Evolutionary conservation across 2,797 vertebrate species (phyloP), one percentile per base, ranked within the genome.

Genomic region (Adrianichthys oophorus): DNA sequence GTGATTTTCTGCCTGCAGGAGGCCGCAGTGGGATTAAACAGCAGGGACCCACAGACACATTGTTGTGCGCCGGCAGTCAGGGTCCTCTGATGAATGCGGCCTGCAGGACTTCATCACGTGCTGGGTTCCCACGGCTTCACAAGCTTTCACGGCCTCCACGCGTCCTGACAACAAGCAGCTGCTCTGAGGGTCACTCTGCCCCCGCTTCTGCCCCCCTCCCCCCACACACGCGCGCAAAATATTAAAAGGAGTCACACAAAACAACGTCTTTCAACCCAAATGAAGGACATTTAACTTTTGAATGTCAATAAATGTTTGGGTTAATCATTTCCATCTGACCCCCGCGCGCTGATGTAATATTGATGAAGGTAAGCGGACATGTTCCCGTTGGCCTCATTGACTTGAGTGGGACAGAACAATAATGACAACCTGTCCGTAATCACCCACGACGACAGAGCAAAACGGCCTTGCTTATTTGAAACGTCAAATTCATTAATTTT

Each of bases 341-440:
- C 65, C 52, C 29, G 76, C 66, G 52, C 64, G 48, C 68, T 68
- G 70, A 75, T 91, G 85, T 79, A 89, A 84, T 89, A 90, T 90
- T 91, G 76, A 91, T 90, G 85, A 78, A 68, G 79, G 88, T 83
- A 93, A 93, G 83, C 53, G 68, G 88, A 92, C 72, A 60, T 83
- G 64, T 52, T 79, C 59, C 70, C 40, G 51, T 52, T 61, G 70
- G 71, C 65, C 79, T 68, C 80, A 55, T 86, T 84, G 82, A 79
- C 88, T 90, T 82, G 74, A 76, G 60, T 48, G 68, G 69, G 68
- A 84, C 79, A 76, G 74, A 88, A 81, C 85, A 75, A 65, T 76
- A 91, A 91, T 90, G 85, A 92, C 91, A 91, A 85, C 40, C n/a
- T 66, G 59, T 62, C 18, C 5, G 40, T 51, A 62, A 54, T 67